Conservation (phyloP, 2,888 invertebrate species). For the Gnatocerus cornutus region DNA sequence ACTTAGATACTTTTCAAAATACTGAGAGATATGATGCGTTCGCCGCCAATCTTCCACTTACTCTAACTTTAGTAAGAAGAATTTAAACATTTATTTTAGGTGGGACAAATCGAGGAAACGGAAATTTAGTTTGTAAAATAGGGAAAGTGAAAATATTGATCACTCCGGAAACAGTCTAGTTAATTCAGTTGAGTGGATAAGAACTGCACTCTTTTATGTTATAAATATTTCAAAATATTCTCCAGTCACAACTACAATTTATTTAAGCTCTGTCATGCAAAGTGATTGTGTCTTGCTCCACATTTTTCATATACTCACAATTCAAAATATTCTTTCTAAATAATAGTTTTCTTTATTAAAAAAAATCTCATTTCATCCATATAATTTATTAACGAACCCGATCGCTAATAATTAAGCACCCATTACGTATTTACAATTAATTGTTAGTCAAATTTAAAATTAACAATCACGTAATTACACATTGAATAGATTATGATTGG, state of each 20-base stretch:
- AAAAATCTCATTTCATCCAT: no score
- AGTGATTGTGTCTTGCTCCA: no score
- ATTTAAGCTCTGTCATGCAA: no score
- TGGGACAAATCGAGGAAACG: neutral
- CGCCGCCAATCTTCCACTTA: slow-evolving; percentile 26
- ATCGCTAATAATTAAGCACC: slow-evolving; percentile 15
- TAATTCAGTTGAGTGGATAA: slow-evolving; percentile 6
- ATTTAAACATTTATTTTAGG: slow-evolving; percentile 43
- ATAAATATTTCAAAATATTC: neutral
- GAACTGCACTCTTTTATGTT: slow-evolving; percentile 2
- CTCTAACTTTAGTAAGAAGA: slow-evolving; percentile 36
- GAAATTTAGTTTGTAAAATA: neutral
- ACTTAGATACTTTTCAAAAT: slow-evolving; percentile 47
- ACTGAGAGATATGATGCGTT: slow-evolving; percentile 44
- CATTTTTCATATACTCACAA: no score
- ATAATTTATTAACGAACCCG: slow-evolving; percentile 18
- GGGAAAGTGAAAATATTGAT: slow-evolving; percentile 7
- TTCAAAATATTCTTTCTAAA: no score
- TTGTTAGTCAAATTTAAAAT: neutral
- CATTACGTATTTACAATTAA: slow-evolving; percentile 13
- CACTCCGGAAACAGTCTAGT: slow-evolving; percentile 4
- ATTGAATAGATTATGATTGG: neutral
- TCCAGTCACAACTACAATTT: no score
- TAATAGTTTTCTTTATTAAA: no score
- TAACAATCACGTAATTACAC: neutral